Conservation (phyloP, 92 coral and sea anemone species). For the Zoanthus gigantus region DNA sequence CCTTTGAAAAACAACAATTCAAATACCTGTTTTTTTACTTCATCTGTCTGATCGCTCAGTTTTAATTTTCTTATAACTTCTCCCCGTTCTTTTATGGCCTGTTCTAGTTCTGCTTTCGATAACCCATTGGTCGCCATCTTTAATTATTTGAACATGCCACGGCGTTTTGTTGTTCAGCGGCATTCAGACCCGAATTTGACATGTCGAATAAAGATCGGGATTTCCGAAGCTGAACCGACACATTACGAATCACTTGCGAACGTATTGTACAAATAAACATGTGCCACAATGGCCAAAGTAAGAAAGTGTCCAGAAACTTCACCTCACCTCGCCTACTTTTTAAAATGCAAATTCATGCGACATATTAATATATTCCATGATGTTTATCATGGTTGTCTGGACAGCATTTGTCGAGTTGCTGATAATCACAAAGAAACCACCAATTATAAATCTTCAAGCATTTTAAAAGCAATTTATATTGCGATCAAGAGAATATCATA, state of each 20-base stretch:
- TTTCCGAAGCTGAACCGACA: constrained; percentile 35
- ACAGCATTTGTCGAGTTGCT: constrained; percentile 1
- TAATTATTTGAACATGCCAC: neutral
- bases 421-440: neutral
- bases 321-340: neutral
- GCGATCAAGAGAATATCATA: neutral
- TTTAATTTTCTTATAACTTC: constrained; percentile 82
- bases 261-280: neutral
- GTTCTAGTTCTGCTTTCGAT: constrained; percentile 79
- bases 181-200: neutral
- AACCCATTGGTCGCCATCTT: constrained; percentile 82
- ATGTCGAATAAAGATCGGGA: constrained; percentile 28
- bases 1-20: neutral
- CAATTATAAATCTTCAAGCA: neutral
- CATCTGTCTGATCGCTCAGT: constrained; percentile 91
- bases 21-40: constrained; percentile 89
- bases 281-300: too few relatives aligned
- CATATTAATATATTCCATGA: neutral
- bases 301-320: neutral
- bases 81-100: constrained; percentile 83
- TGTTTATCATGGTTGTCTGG: constrained; percentile 47
- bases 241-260: constrained; percentile 1
- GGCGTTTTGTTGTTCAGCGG: constrained; percentile 28
- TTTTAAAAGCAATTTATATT: neutral
- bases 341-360: constrained; percentile 14